Base-by-base conservation (phyloP, 1,140 invertebrate genomes). In the Zophobas morio region DNA sequence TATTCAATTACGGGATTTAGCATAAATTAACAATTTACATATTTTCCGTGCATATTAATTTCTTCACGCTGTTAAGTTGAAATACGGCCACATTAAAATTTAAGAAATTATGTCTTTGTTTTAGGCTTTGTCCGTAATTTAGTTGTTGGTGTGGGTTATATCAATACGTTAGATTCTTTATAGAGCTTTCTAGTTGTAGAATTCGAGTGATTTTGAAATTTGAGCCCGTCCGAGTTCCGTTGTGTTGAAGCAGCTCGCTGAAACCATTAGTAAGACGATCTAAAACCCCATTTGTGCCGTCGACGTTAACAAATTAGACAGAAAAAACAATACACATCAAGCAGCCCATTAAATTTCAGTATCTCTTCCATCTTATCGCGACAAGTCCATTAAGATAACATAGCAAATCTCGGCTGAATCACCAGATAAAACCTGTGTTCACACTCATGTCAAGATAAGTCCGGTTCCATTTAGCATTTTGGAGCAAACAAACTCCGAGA, bases 381-480 rank as follows among this genome's bases (percentile, higher is more conserved):
- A 73, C 71, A 73, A 33, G 71, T 56, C 71, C 71, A 73, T 73
- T 73, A 73, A 73, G 71, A 73, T 73, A 73, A 37, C 20, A n/a
- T 40, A 73, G 71, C 71, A 73, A 73, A 73, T 73, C 71, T 73
- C 49, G 54, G 8, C 32, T 73, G 49, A 73, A 73, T 73, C 71
- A 56, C 49, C 37, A 73, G 71, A 73, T 73, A 73, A 73, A 73
- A 73, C 54, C 35, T 6, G 32, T 73, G 71, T 73, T 73, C 71
- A 56, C 71, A 73, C 54, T 73, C 70, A 37, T 73, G 71, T 73
- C 39, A 3, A 73, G 71, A 73, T 73, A 73, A 73, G 37, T 42
- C 54, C 36, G 70, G 71, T 56, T 56, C 37, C 6, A 73, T 73
- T 73, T 73, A 73, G 33, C 39, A 73, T 73, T 73, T 73, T 20